Evolutionary conservation across 2,888 invertebrate genomes (phyloP).

Genomic region (Opisthograptis luteolata): DNA sequence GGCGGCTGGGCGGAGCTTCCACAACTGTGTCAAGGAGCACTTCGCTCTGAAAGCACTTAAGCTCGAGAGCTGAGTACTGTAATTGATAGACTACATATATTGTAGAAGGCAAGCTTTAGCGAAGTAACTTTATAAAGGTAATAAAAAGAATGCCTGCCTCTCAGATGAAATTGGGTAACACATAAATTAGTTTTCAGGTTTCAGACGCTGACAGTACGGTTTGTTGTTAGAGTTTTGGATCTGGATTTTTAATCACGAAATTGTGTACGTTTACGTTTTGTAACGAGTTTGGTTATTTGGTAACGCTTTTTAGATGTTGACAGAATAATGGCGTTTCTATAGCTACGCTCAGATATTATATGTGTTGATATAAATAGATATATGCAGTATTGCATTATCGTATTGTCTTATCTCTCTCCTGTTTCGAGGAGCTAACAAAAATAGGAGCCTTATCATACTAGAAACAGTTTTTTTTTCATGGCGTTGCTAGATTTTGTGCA

Average conservation of each 20-base stretch:
- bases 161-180: constrained; percentile 23
- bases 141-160: constrained; percentile 31
- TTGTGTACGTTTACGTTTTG: neutral
- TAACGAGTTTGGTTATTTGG: neutral
- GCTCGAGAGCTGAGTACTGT: constrained; percentile 40
- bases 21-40: constrained; percentile 67
- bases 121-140: constrained; percentile 32
- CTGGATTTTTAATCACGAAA: neutral
- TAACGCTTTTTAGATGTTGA: neutral
- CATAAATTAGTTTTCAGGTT: constrained; percentile 7
- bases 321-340: neutral
- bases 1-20: constrained; percentile 54
- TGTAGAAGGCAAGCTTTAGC: constrained; percentile 26
- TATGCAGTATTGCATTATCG: too few species aligned
- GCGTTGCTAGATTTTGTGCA: too few species aligned
- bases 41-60: constrained; percentile 53
- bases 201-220: neutral
- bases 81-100: constrained; percentile 46
- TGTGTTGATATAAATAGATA: too few species aligned
- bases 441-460: too few species aligned
- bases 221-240: neutral
- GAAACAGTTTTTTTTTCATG: too few species aligned
- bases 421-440: too few species aligned
- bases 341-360: too few species aligned
- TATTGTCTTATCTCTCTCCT: too few species aligned